Evolutionary conservation across 1,140 invertebrate genomes (phyloP), one percentile per base, ranked within the genome.

Genomic region (Halesus radiatus): DNA sequence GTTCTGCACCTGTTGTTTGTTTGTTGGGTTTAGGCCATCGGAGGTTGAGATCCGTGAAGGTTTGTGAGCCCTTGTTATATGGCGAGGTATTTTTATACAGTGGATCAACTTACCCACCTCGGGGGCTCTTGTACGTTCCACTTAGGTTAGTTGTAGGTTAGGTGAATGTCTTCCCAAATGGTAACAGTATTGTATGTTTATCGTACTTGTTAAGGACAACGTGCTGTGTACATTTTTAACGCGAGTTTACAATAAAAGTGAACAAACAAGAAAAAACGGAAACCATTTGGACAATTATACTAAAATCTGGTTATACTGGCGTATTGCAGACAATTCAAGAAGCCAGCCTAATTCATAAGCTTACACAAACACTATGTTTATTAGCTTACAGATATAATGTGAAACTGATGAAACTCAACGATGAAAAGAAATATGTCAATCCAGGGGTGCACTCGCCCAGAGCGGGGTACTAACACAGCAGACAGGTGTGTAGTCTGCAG

Each of bases 91-190:
- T 70, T 32, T 70, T 37, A 70, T 37, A 70, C 13, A 10, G 22
- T 62, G 58, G 58, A 18, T 18, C n/a, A 37, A 8, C 66, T 37
- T 70, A 50, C 16, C 18, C 23, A 32, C 16, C 18, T n/a, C 20
- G 22, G 50, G 16, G 18, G 20, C 23, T 76, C 53, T 76, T 23
- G 32, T 52, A 29, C 18, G 22, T 76, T 20, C 29, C 15, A 15
- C 15, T 76, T 16, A 20, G 50, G 37, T 66, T 64, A 77, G n/a
- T 22, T n/a, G 6, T 45, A 78, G 53, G 16, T 75, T 58, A 60
- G 50, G 54, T 37, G 70, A 73, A 75, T 75, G 76, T 78, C 76
- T 78, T 78, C 76, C 76, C 62, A 64, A 68, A 53, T 60, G 76
- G 52, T 70, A 60, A 78, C 76, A 78, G 60, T 78, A 54, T 54